phyloP scores from a whole-genome alignment of 2,888 invertebrate genomes.

The Eremobia ochroleuca region DNA sequence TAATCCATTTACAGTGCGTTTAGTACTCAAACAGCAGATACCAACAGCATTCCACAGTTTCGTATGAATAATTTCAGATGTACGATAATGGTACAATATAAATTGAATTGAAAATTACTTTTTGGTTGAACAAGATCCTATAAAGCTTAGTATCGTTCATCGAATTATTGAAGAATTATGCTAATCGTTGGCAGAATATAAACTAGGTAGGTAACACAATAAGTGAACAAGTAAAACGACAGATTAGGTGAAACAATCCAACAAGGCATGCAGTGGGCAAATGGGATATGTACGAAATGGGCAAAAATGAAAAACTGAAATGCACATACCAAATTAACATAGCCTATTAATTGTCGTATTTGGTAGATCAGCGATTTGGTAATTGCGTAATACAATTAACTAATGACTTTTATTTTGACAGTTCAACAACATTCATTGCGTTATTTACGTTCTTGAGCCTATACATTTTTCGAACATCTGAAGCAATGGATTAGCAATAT shows the following conservation, averaged over 20 bases:
- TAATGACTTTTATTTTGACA: too few species aligned
- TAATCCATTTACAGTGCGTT: background rate
- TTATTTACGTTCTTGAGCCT: too few species aligned
- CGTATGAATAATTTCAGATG: conserved; percentile 46
- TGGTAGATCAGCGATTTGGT: background rate
- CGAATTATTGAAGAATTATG: conserved; percentile 80
- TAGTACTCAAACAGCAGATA: background rate
- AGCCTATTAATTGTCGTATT: background rate
- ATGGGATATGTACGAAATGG: conserved; percentile 40
- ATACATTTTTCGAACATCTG: too few species aligned
- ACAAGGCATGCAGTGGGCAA: conserved; percentile 26
- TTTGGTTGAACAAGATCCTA: conserved; percentile 42
- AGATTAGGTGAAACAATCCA: conserved; percentile 73
- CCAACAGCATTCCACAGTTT: conserved; percentile 4
- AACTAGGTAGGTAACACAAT: conserved; percentile 67
- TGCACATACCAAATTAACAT: background rate
- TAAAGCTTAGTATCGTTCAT: conserved; percentile 62
- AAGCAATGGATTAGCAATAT: too few species aligned
- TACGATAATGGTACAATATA: conserved; percentile 22
- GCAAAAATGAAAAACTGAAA: background rate
- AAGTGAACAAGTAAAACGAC: conserved; percentile 72
- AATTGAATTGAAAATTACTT: conserved; percentile 43
- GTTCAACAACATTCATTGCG: too few species aligned
- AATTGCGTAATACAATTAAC: too few species aligned
- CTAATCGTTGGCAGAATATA: conserved; percentile 76